Evolutionary conservation across 1,140 invertebrate species (phyloP).

Genomic region (Paraescarpia echinospica): DNA sequence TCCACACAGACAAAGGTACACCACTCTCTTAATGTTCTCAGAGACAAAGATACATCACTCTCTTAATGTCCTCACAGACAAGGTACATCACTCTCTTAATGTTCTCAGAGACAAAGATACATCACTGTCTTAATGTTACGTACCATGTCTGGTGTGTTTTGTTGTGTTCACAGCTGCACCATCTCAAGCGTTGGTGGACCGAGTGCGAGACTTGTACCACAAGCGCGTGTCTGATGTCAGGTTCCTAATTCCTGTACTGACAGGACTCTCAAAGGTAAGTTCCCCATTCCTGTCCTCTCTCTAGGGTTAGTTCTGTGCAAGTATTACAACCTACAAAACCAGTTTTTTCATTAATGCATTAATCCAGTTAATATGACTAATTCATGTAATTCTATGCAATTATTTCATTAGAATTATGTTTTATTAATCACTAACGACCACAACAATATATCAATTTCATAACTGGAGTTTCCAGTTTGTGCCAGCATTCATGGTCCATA

Average conservation of each 20-base stretch:
- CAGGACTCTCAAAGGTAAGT: slow-evolving; percentile 72
- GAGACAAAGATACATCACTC: not conserved
- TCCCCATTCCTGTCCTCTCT: too few species aligned
- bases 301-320: too few species aligned
- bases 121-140: not conserved
- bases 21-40: not conserved
- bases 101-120: not conserved
- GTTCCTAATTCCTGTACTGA: slow-evolving; percentile 95
- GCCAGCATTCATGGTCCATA: too few species aligned
- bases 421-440: too few species aligned
- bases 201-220: slow-evolving; percentile 88
- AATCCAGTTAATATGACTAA: too few species aligned
- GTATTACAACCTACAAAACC: too few species aligned
- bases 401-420: too few species aligned
- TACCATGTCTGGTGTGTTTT: slow-evolving; percentile 33
- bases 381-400: too few species aligned
- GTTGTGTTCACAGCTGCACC: slow-evolving; percentile 68
- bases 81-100: not conserved
- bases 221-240: slow-evolving; percentile 93
- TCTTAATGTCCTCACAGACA: not conserved
- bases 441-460: too few species aligned
- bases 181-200: slow-evolving; percentile 76
- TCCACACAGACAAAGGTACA: not conserved
- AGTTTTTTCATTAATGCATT: too few species aligned
- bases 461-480: too few species aligned